Conservation (phyloP, 2,797 vertebrate species). For the Ficedula albicollis region DNA sequence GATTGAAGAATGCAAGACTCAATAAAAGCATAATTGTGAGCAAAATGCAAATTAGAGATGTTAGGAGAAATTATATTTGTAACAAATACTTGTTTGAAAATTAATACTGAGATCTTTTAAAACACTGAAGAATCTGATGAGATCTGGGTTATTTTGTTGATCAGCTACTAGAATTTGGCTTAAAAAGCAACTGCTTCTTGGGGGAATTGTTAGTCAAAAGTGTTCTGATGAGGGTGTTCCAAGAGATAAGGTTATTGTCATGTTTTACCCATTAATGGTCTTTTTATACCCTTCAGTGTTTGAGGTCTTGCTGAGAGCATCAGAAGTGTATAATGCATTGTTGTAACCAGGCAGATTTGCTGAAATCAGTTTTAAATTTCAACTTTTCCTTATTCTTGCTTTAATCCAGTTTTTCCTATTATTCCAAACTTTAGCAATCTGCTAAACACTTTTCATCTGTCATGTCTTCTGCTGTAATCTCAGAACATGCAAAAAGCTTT, state of each 20-base stretch:
- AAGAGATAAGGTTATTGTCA: background rate
- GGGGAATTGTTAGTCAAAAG: background rate
- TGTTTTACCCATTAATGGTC: background rate
- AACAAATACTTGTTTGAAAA: background rate
- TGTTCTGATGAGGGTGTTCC: background rate
- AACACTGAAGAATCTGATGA: background rate
- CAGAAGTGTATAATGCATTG: background rate
- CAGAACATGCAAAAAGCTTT: background rate
- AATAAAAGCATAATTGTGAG: constrained; percentile 30
- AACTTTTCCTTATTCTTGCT: background rate
- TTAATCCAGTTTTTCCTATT: background rate
- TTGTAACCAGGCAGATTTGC: background rate
- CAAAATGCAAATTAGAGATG: constrained; percentile 31
- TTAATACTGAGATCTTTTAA: background rate
- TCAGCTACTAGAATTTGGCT: background rate
- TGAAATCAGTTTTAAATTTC: background rate
- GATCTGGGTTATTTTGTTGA: background rate
- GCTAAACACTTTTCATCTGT: background rate
- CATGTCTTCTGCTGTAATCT: background rate
- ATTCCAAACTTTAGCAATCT: background rate
- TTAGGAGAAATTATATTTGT: background rate
- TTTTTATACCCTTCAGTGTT: background rate
- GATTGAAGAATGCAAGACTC: constrained; percentile 24
- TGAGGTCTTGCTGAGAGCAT: background rate
- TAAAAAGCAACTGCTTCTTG: background rate